Percentiles rank a stretch among this genome's conserved stretches.
These are phyloP conservation scores for Rhodophaea formosa DNA, from an alignment of 2,888 invertebrate genomes.

Conservation along the genomic window DNA sequence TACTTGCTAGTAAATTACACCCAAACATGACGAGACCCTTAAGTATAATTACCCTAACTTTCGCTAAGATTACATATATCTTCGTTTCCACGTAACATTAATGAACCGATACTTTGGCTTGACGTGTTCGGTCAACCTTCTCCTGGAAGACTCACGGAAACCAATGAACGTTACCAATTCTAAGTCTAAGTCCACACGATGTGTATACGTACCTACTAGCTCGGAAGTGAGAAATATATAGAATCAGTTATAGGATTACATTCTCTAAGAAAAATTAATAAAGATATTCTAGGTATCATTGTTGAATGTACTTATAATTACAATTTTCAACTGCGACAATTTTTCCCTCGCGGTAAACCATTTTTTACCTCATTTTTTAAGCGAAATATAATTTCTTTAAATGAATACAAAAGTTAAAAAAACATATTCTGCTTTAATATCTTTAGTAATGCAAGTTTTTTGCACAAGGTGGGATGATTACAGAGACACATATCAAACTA, in stretches of 20 bases:
- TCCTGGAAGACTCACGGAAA: slow-evolving; percentile 69
- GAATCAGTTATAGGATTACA: neutral
- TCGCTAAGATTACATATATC: slow-evolving; percentile 37
- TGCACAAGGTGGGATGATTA: no score
- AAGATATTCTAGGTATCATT: no score
- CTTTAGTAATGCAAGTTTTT: no score
- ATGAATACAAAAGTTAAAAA: no score
- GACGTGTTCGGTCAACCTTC: slow-evolving; percentile 66
- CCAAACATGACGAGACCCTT: slow-evolving; percentile 21
- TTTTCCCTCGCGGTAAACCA: no score
- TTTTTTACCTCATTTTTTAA: no score
- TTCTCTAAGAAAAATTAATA: neutral
- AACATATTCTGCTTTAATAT: no score
- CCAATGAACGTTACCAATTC: slow-evolving; percentile 32
- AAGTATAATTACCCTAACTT: slow-evolving; percentile 38
- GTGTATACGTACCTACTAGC: slow-evolving; percentile 53
- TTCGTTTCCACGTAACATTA: slow-evolving; percentile 53
- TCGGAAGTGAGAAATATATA: slow-evolving; percentile 23
- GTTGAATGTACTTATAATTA: no score
- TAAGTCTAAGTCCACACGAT: slow-evolving; percentile 49
- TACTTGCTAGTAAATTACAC: no score
- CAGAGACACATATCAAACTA: no score
- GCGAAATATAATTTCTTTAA: no score
- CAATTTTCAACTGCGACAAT: no score
- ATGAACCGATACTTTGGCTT: slow-evolving; percentile 65